These are phyloP conservation scores for Notoglanidium macrostoma DNA, from an alignment of 2,797 vertebrate species.

Conservation along the genomic window DNA sequence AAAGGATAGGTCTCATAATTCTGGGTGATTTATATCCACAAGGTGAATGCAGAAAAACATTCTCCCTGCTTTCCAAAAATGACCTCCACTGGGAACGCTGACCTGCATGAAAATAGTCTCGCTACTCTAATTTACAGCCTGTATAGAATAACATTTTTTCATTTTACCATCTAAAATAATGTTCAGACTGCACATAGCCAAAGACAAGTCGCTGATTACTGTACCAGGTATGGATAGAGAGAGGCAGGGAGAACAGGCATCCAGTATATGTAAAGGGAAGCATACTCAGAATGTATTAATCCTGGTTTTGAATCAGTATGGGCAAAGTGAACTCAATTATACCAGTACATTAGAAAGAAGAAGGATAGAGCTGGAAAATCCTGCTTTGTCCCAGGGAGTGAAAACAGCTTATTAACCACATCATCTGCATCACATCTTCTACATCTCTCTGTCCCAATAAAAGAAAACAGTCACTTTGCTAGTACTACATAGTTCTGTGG, in stretches of 20 bases:
- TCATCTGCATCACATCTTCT: slow-evolving; percentile 20
- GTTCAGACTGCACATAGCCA: slow-evolving; percentile 66
- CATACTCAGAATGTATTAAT: slow-evolving; percentile 28
- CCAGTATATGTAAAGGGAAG: slow-evolving; percentile 48
- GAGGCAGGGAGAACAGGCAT: slow-evolving; percentile 49
- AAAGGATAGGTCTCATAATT: slow-evolving; percentile 61
- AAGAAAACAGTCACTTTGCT: slow-evolving; percentile 1
- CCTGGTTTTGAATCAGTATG: slow-evolving; percentile 7
- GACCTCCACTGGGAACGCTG: slow-evolving; percentile 62
- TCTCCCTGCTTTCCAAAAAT: slow-evolving; percentile 59
- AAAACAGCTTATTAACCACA: not conserved
- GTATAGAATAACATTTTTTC: slow-evolving; percentile 75
- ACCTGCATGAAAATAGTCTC: slow-evolving; percentile 68
- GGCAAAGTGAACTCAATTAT: slow-evolving; percentile 49
- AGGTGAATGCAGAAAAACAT: slow-evolving; percentile 62
- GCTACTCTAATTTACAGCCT: slow-evolving; percentile 74
- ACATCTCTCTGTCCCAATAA: slow-evolving; percentile 38
- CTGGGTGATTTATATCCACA: slow-evolving; percentile 66
- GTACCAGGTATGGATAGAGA: slow-evolving; percentile 68
- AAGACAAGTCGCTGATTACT: slow-evolving; percentile 75
- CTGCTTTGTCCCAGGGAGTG: not conserved
- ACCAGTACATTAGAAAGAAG: slow-evolving; percentile 14
- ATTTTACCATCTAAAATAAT: slow-evolving; percentile 70
- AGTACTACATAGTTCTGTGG: slow-evolving; percentile 8
- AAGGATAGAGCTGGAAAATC: slow-evolving; percentile 33